These are phyloP conservation scores for Trissolcus basalis DNA, from an alignment of 1,140 invertebrate genomes.

Conservation along the genomic window DNA sequence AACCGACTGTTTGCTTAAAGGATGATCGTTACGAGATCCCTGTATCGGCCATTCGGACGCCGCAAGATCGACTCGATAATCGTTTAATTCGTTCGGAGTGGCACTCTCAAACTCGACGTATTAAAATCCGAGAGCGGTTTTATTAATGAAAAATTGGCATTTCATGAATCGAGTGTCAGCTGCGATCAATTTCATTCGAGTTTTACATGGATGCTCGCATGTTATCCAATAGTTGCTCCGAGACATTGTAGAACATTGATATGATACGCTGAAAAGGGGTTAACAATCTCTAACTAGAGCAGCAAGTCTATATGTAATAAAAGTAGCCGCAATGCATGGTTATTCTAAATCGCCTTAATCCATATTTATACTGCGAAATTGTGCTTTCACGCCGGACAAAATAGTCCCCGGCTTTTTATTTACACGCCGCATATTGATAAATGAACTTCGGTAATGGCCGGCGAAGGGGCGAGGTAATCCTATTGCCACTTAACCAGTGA, in stretches of 20 bases:
- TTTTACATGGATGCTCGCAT: constrained; percentile 13
- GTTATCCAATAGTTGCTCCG: constrained; percentile 36
- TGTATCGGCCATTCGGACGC: constrained; percentile 16
- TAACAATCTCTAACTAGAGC: constrained; percentile 33
- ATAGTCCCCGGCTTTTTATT: constrained; percentile 1
- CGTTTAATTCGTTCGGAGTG: constrained; percentile 2
- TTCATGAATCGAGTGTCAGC: neutral
- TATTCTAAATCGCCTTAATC: neutral
- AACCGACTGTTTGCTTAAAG: constrained; percentile 16
- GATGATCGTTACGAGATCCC: constrained; percentile 5
- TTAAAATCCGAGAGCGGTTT: too few relatives aligned
- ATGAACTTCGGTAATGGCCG: too few relatives aligned
- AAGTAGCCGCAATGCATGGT: neutral
- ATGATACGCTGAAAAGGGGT: constrained; percentile 35
- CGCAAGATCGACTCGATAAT: constrained; percentile 9
- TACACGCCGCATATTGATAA: too few relatives aligned
- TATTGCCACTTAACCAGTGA: too few relatives aligned
- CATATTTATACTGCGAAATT: too few relatives aligned
- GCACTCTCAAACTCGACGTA: neutral
- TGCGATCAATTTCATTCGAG: constrained; percentile 9
- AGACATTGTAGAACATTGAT: constrained; percentile 36
- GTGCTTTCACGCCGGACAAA: too few relatives aligned
- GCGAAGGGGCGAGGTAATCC: too few relatives aligned
- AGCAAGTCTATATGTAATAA: constrained; percentile 19
- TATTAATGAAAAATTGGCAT: neutral